Percentiles rank a stretch among this genome's conserved stretches.
Evolutionary conservation across 2,113 vertebrate genomes (phyloP).

Genomic region (Trochalopteron elliotii): DNA sequence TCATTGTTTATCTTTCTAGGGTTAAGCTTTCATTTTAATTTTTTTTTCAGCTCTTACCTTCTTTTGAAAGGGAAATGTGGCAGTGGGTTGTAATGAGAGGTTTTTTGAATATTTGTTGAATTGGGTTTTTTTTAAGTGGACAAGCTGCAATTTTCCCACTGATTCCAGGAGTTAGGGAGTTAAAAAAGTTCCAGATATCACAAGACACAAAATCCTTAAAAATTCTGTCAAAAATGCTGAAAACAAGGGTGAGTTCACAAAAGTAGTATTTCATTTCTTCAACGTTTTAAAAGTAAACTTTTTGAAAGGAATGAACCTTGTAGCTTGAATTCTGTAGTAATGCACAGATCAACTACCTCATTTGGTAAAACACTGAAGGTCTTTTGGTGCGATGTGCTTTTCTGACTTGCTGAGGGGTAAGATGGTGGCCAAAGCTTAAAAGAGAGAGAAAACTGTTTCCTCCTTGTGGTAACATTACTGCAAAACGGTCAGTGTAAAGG

Average conservation of each 20-base stretch:
- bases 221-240: neutral
- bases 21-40: neutral
- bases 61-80: accelerated
- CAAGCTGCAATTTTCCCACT: neutral
- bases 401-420: neutral
- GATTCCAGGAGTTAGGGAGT: neutral
- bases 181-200: neutral
- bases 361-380: accelerated
- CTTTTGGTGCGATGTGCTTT: neutral
- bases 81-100: neutral
- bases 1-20: neutral
- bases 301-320: neutral
- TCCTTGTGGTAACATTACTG: neutral
- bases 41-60: neutral
- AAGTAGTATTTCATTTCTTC: neutral
- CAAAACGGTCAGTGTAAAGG: neutral
- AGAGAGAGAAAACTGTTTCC: neutral
- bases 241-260: neutral
- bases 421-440: neutral
- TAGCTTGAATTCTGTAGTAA: neutral
- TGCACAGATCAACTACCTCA: neutral
- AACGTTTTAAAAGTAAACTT: neutral
- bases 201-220: neutral
- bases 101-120: neutral
- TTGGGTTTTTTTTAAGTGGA: neutral